phyloP scores from a whole-genome alignment of 2,797 vertebrate genomes.

The Gambelia wislizenii region DNA sequence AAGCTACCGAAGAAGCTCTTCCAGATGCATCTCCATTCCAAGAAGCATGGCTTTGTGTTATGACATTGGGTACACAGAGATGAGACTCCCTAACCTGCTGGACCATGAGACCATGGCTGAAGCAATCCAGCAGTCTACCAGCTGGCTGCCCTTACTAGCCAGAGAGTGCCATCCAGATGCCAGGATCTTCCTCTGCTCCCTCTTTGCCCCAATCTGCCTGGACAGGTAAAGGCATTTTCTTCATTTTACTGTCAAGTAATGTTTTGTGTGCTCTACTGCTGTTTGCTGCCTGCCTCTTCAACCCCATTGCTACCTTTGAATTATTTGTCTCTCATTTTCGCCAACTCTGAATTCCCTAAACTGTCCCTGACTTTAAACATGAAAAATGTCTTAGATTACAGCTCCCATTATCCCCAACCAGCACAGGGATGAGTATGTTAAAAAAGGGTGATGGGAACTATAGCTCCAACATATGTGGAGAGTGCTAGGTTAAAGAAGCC shows the following conservation, averaged over 20 bases:
- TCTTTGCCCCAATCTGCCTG: conserved; percentile 89
- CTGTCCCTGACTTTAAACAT: not conserved
- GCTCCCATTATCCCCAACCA: not conserved
- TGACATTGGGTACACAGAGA: conserved; percentile 85
- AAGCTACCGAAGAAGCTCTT: conserved; percentile 77
- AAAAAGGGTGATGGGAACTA: not conserved
- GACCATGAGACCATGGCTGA: conserved; percentile 85
- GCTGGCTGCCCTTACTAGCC: conserved; percentile 88
- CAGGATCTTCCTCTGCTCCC: conserved; percentile 89
- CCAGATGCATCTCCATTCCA: conserved; percentile 82
- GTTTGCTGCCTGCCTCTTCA: not conserved
- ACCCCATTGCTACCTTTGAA: not conserved
- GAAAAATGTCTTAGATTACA: not conserved
- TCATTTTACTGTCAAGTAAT: not conserved
- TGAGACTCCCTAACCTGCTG: conserved; percentile 88
- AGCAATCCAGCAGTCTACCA: conserved; percentile 87
- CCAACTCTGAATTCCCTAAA: not conserved
- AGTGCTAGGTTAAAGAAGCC: not conserved
- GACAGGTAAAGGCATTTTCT: conserved; percentile 81
- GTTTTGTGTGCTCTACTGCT: not conserved
- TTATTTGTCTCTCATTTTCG: not conserved
- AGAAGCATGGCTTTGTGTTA: conserved; percentile 85
- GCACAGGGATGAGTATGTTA: too few species aligned
- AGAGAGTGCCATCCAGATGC: conserved; percentile 87
- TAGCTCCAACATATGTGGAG: not conserved